phyloP scores from a whole-genome alignment of 2,113 vertebrate species.

The Jaculus jaculus region DNA sequence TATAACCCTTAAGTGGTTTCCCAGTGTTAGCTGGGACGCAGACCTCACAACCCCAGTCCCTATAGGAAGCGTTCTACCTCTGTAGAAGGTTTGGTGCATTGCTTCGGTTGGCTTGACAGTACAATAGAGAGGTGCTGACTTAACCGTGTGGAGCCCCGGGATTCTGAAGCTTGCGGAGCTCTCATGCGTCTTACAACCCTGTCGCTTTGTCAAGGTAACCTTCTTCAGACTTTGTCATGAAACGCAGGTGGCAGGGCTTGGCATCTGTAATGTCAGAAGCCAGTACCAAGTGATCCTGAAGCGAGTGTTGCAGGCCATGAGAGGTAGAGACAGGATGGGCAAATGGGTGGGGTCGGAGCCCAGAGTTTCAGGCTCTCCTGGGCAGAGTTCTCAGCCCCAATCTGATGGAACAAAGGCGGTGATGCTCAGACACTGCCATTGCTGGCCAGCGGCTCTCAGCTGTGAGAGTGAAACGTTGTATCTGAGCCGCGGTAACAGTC shows the following conservation, averaged over 20 bases:
- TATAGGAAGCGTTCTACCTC: background rate
- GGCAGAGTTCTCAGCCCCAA: too few relatives aligned
- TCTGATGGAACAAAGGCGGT: too few relatives aligned
- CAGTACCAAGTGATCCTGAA: background rate
- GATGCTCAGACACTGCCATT: too few relatives aligned
- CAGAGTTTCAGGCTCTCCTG: background rate
- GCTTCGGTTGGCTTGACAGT: background rate
- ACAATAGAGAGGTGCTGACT: background rate
- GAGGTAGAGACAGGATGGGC: fast-evolving
- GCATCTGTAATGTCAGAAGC: background rate
- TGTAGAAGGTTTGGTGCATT: background rate
- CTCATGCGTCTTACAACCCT: background rate
- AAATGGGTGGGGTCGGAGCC: background rate
- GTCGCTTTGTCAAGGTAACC: background rate
- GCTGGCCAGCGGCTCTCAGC: background rate
- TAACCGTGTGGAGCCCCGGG: background rate
- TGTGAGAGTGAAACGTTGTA: background rate
- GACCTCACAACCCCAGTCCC: background rate
- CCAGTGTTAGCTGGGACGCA: background rate
- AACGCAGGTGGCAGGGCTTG: background rate
- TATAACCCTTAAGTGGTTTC: background rate
- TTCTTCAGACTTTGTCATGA: background rate
- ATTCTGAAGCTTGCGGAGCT: background rate
- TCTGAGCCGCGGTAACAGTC: background rate
- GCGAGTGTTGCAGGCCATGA: background rate